Base-by-base conservation (phyloP, 2,797 vertebrate genomes). In the Phataginus tricuspis region DNA sequence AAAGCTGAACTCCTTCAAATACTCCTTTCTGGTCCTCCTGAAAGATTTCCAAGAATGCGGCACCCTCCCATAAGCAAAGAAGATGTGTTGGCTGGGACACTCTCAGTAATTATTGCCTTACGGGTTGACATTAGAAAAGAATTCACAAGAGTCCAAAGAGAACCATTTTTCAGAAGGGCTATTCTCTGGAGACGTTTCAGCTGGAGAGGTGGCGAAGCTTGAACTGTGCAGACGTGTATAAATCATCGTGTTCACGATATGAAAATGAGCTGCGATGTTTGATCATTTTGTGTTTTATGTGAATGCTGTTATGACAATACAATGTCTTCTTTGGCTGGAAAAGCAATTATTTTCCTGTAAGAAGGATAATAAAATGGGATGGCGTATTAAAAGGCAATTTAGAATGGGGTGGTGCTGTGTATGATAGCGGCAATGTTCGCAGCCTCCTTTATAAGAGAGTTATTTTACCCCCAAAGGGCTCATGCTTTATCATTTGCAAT, bases 31-130 rank as follows among this genome's bases (percentile, higher is more conserved):
- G 27, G 37, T 69, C 29, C 13, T 74, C 23, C 34, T 23, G 8
- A 68, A n/a, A 27, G 13, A 23, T 80, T 49, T 94, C 51, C 18
- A 61, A 90, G 84, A 83, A 75, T 34, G 66, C 45, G 66, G 64
- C 68, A 74, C 31, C 68, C 19, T 64, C 51, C 69, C 5, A 0
- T 29, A 63, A 68, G 64, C 64, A 37, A 34, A 95, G 39, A 86
- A 11, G 57, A 71, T 53, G 45, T 21, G 29, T 34, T 51, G 72
- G 78, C 27, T 0, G 16, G 72, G 55, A 19, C 23, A 16, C 11
- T 57, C 18, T 37, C 31, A 19, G 13, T 69, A 39, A 95, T 91
- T 39, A 34, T 86, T 95, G 95, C 90, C 77, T 69, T 57, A 69
- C 72, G 79, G 45, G 55, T 12, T 71, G 39, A 45, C 55, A 49